Conservation (phyloP, 2,888 invertebrate genomes). For the Cephalotes varians region DNA sequence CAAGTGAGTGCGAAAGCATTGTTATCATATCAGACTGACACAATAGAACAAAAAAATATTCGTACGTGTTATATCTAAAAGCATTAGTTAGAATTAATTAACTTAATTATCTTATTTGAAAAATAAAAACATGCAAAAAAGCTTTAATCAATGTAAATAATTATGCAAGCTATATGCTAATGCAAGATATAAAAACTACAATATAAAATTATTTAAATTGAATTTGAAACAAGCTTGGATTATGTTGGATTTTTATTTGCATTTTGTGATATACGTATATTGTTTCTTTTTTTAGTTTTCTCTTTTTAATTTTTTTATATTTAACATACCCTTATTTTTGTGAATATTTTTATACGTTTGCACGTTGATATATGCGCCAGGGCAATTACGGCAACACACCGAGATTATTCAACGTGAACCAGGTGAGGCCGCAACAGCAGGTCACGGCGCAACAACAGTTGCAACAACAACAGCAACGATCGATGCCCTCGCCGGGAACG, state of each 20-base stretch:
- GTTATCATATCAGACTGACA: slow-evolving; percentile 43
- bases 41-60: neutral
- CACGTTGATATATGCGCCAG: slow-evolving; percentile 68
- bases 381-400: slow-evolving; percentile 84
- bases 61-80: neutral
- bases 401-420: slow-evolving; percentile 84
- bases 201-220: too few relatives aligned
- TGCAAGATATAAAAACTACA: neutral
- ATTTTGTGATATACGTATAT: neutral
- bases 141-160: neutral
- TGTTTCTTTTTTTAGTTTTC: neutral
- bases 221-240: neutral
- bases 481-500: slow-evolving; percentile 90
- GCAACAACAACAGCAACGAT: slow-evolving; percentile 89
- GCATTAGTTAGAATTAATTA: slow-evolving; percentile 2
- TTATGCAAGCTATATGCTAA: neutral
- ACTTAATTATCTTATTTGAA: slow-evolving; percentile 1
- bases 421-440: slow-evolving; percentile 86
- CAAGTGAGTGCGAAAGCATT: slow-evolving; percentile 82
- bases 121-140: neutral
- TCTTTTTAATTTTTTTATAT: slow-evolving; percentile 14
- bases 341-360: slow-evolving; percentile 47
- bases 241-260: neutral
- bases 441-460: slow-evolving; percentile 83
- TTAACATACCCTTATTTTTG: slow-evolving; percentile 14